These are phyloP conservation scores for Cordilura impudica DNA, from an alignment of 2,888 invertebrate genomes.

Conservation along the genomic window DNA sequence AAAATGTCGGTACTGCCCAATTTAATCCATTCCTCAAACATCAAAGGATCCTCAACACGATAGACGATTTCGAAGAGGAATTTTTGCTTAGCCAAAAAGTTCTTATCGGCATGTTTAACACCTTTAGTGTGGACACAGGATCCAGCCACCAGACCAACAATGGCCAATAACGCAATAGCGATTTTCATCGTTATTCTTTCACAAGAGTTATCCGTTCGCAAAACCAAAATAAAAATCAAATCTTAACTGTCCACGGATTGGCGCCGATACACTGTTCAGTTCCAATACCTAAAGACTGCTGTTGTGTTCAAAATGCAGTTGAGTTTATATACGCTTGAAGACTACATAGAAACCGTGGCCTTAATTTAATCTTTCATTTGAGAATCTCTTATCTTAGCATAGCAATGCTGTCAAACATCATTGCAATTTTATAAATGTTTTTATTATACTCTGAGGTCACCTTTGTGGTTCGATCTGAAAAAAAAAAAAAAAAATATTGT, in stretches of 20 bases:
- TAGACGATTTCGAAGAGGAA: conserved; percentile 71
- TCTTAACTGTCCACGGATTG: conserved; percentile 68
- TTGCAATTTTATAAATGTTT: too few relatives aligned
- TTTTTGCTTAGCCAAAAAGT: conserved; percentile 69
- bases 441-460: too few relatives aligned
- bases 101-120: conserved; percentile 69
- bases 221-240: background rate
- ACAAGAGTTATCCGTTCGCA: background rate
- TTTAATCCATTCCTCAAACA: conserved; percentile 72
- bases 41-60: conserved; percentile 66
- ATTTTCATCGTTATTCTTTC: conserved; percentile 67
- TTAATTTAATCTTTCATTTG: background rate
- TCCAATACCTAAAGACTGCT: conserved; percentile 74
- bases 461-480: too few relatives aligned
- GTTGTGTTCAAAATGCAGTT: conserved; percentile 37
- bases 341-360: background rate
- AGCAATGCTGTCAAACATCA: too few relatives aligned
- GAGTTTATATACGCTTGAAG: conserved; percentile 65
- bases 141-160: conserved; percentile 71
- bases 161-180: conserved; percentile 71
- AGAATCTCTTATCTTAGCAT: background rate
- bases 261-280: conserved; percentile 59
- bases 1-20: conserved; percentile 79
- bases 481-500: too few relatives aligned
- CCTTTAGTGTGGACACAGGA: conserved; percentile 62